A percentile compares a stretch with the other conserved stretches of the same genome.
Evolutionary conservation across 1,140 invertebrate species (phyloP).

Genomic region (Leguminivora glycinivorella): DNA sequence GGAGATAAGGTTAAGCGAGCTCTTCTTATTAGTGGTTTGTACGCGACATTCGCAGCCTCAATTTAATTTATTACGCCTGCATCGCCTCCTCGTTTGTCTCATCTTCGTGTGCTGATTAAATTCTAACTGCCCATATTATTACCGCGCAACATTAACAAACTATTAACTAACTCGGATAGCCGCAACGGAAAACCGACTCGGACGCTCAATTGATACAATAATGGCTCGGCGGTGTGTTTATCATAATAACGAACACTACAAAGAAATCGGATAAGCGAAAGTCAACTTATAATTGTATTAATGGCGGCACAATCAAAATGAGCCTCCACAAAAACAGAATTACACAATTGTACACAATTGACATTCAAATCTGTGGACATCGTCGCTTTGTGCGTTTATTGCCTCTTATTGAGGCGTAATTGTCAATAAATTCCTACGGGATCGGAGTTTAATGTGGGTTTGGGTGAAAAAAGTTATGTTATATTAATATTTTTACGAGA

Average conservation of each 20-base stretch:
- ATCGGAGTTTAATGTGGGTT: conserved; percentile 77
- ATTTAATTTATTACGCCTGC: conserved; percentile 57
- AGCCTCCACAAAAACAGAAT: conserved; percentile 74
- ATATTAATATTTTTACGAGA: conserved; percentile 80
- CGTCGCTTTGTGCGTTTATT: conserved; percentile 76
- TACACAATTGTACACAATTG: conserved; percentile 77
- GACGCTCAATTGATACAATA: conserved; percentile 62
- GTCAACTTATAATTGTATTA: conserved; percentile 74
- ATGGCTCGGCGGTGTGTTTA: conserved; percentile 64
- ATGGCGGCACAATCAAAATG: conserved; percentile 69
- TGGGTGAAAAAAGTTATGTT: conserved; percentile 78
- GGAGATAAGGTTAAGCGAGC: conserved; percentile 76
- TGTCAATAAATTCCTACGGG: conserved; percentile 78
- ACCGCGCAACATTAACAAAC: neutral
- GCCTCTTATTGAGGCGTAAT: conserved; percentile 77
- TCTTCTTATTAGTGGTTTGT: conserved; percentile 74
- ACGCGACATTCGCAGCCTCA: conserved; percentile 57
- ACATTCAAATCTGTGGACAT: conserved; percentile 77
- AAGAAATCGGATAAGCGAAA: conserved; percentile 63
- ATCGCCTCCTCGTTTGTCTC: conserved; percentile 23
- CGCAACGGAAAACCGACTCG: conserved; percentile 53
- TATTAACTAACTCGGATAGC: conserved; percentile 33
- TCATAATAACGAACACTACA: conserved; percentile 64
- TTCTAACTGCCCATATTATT: conserved; percentile 14
- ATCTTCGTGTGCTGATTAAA: conserved; percentile 28